phyloP scores from a whole-genome alignment of 2,888 invertebrate species.

The Euspilapteryx auroguttella region DNA sequence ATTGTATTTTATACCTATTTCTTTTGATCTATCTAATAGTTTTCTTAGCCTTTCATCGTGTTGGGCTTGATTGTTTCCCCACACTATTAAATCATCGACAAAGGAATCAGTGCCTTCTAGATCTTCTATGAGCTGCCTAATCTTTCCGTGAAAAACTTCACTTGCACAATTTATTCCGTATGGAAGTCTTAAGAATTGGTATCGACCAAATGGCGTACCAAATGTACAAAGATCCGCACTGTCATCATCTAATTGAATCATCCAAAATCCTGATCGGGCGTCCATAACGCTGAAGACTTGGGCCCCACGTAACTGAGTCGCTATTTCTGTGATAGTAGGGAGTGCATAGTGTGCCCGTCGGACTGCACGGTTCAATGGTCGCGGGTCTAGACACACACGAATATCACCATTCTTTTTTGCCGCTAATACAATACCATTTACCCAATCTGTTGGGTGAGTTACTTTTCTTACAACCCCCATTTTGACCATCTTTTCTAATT shows the following conservation, averaged over 20 bases:
- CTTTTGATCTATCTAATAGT: no score
- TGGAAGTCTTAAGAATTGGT: conserved; percentile 7
- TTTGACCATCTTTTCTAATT: conserved; percentile 10
- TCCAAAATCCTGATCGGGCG: conserved; percentile 1
- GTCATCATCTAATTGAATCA: neutral
- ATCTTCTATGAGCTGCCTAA: no score
- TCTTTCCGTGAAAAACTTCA: no score
- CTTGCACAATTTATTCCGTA: conserved; percentile 11
- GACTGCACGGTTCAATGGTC: conserved; percentile 8
- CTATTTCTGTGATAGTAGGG: conserved; percentile 6
- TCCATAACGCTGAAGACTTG: neutral
- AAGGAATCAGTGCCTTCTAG: no score
- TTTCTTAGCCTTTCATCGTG: no score
- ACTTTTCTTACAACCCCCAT: conserved; percentile 10
- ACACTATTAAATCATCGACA: no score
- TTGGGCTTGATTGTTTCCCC: no score
- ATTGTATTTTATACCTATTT: no score
- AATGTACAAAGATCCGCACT: conserved; percentile 2
- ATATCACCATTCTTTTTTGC: conserved; percentile 12
- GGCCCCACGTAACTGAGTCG: conserved; percentile 1
- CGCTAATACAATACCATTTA: conserved; percentile 12
- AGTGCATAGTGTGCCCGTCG: conserved; percentile 6
- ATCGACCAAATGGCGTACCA: conserved; percentile 2
- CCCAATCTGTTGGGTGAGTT: conserved; percentile 12
- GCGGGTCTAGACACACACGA: conserved; percentile 10